Base-by-base conservation (phyloP, 2,888 invertebrate species). In the Epinotia bilunana region DNA sequence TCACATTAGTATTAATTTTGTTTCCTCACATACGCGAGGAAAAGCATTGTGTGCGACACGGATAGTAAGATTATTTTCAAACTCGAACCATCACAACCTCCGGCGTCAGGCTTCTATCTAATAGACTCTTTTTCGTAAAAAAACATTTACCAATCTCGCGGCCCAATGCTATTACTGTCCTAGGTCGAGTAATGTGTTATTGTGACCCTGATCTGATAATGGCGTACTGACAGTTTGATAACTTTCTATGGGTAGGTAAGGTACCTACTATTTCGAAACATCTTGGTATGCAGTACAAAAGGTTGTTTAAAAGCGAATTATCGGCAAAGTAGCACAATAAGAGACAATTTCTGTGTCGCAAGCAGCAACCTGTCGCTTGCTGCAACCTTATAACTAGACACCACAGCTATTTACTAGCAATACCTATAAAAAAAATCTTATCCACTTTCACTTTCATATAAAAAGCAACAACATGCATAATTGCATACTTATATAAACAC, bases 321-420 rank as follows among this genome's bases (percentile, higher is more conserved):
- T 28, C 23, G 16, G 57, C 7, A 39, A 39, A 23, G 20, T 20
- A 39, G 62, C 16, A 58, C 46, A 60, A 60, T 18, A 72, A 49
- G 58, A 20, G 58, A 49, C 49, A 49, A 39, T 73, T 60, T 39
- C 65, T 73, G 39, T 33, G 57, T 16, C 60, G 65, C 60, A 73
- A 73, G 18, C 7, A 12, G 28, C 62, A 9, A 60, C 57, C 43
- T 58, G 28, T 46, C 63, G 43, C 57, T 28, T 55, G 39, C 57
- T 12, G 72, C 57, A 28, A 72, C 57, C 46, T 64, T 63, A 28
- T 28, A 62, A 39, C 39, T 18, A 55, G 33, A 70, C 20, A 63
- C 62, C 63, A 20, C 62, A 62, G 28, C 13, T 43, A 71, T 71
- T 43, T 64, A 46, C 33, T 20, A 53, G 23, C 53, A 18, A 39